phyloP scores from a whole-genome alignment of 2,797 vertebrate genomes.

The Sorex maritimensis region DNA sequence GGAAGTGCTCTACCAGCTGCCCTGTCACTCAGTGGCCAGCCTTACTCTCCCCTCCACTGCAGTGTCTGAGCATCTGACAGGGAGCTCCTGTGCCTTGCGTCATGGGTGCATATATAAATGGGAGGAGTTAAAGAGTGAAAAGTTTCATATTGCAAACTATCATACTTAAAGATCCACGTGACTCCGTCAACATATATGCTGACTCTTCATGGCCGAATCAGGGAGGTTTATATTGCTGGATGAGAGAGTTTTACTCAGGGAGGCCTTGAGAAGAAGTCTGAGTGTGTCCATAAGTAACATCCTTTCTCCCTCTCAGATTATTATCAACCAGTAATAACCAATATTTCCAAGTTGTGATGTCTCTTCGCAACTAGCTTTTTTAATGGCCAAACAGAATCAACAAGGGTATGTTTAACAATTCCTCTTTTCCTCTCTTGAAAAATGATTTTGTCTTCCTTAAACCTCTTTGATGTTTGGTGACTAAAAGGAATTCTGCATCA shows the following conservation, averaged over 20 bases:
- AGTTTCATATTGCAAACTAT: not conserved
- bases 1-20: no score
- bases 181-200: no score
- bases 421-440: slow-evolving; percentile 1
- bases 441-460: not conserved
- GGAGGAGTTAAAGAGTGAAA: not conserved
- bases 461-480: not conserved
- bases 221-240: no score
- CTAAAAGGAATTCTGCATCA: not conserved
- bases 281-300: no score
- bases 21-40: not conserved
- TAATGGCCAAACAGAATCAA: slow-evolving; percentile 4
- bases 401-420: not conserved
- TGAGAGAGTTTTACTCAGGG: no score
- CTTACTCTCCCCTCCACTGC: not conserved
- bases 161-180: no score
- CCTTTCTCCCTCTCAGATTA: no score
- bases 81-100: not conserved
- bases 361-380: no score
- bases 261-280: no score
- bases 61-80: not conserved
- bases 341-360: no score
- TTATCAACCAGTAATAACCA: no score
- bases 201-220: no score
- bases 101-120: not conserved